These are phyloP conservation scores for Gibbula magus DNA, from an alignment of 2,888 invertebrate genomes.

Conservation along the genomic window DNA sequence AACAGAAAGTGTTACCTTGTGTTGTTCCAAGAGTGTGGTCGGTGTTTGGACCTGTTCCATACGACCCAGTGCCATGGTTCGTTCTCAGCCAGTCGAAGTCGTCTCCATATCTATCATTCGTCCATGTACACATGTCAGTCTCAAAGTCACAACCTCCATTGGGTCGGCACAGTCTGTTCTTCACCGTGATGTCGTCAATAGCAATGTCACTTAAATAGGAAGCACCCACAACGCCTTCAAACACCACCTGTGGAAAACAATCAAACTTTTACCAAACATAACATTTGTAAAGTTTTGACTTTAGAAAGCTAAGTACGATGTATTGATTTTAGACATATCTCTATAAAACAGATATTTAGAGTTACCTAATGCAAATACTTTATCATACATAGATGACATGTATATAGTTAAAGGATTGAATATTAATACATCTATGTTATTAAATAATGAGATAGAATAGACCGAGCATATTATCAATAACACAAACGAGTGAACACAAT, in stretches of 20 bases:
- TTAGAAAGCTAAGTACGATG: too few species aligned
- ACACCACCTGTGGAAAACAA: constrained; percentile 54
- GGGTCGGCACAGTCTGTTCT: constrained; percentile 52
- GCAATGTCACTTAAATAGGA: constrained; percentile 63
- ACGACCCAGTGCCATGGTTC: constrained; percentile 50
- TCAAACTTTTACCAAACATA: too few species aligned
- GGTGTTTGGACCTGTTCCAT: constrained; percentile 83
- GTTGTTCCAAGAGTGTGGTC: constrained; percentile 87
- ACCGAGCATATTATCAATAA: too few species aligned
- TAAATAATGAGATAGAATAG: too few species aligned
- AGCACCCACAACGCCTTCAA: constrained; percentile 63
- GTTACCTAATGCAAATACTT: too few species aligned
- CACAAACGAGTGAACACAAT: too few species aligned
- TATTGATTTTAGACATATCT: too few species aligned
- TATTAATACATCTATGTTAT: too few species aligned
- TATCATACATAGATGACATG: too few species aligned
- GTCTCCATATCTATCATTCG: constrained; percentile 49
- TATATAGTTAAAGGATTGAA: too few species aligned
- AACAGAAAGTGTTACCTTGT: constrained; percentile 72
- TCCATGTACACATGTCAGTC: constrained; percentile 57
- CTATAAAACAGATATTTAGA: too few species aligned
- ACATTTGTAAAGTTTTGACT: too few species aligned
- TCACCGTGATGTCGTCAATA: constrained; percentile 66
- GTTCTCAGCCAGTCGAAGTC: constrained; percentile 66
- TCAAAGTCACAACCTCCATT: constrained; percentile 69